phyloP scores from a whole-genome alignment of 1,140 invertebrate species.

The Paracyclopina nana region DNA sequence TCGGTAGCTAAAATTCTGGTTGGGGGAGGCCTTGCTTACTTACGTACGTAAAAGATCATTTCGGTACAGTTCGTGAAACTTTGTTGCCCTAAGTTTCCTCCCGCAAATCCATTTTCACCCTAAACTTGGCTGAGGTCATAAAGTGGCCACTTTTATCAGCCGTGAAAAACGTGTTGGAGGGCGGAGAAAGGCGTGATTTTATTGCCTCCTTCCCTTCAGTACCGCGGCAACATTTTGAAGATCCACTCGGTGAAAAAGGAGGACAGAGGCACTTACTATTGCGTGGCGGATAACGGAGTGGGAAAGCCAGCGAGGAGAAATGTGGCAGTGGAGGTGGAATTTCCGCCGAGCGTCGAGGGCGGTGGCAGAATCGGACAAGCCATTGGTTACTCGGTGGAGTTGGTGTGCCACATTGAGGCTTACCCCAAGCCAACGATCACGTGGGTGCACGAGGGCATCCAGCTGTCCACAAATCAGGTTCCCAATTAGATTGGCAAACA shows the following conservation, averaged over 20 bases:
- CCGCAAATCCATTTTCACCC: no score
- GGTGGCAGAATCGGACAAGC: slow-evolving; percentile 45
- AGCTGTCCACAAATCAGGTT: slow-evolving; percentile 61
- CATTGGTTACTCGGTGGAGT: slow-evolving; percentile 71
- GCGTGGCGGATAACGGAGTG: slow-evolving; percentile 73
- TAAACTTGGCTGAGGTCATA: no score
- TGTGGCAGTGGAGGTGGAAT: slow-evolving; percentile 55
- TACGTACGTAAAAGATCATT: no score
- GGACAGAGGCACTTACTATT: slow-evolving; percentile 77
- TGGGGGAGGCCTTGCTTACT: no score
- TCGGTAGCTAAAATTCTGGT: no score
- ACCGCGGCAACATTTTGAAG: slow-evolving; percentile 37
- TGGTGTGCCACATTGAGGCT: slow-evolving; percentile 76
- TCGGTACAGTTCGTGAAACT: no score
- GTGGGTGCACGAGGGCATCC: slow-evolving; percentile 47
- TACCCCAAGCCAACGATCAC: slow-evolving; percentile 69
- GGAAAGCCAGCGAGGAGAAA: slow-evolving; percentile 60
- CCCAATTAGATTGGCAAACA: slow-evolving; percentile 63
- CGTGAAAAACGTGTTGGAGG: slow-evolving; percentile 76
- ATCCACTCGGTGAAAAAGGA: slow-evolving; percentile 57
- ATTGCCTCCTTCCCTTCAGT: slow-evolving; percentile 62
- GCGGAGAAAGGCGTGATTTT: slow-evolving; percentile 78
- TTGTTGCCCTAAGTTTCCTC: no score
- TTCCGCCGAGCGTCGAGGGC: slow-evolving; percentile 44
- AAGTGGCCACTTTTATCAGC: slow-evolving; percentile 5